These are phyloP conservation scores for Aselliscus stoliczkanus DNA, from an alignment of 2,797 vertebrate species.

Conservation along the genomic window DNA sequence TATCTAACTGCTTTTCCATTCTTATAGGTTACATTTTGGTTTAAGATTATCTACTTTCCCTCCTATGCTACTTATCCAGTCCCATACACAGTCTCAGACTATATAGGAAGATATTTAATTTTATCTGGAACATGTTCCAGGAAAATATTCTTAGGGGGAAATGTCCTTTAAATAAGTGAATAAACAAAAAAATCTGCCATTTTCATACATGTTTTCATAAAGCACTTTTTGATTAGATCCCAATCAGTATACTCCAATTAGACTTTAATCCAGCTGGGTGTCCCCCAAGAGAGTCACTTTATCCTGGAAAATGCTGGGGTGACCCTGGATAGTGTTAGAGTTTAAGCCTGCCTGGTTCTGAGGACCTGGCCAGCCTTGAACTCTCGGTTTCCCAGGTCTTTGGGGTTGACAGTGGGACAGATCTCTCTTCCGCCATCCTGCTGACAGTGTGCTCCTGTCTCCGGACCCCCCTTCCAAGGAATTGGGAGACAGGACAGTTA, in stretches of 20 bases:
- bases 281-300: background rate
- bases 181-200: background rate
- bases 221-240: background rate
- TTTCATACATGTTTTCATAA: background rate
- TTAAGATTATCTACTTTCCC: background rate
- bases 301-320: background rate
- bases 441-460: background rate
- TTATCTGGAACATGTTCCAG: background rate
- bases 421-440: background rate
- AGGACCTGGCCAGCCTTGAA: background rate
- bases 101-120: slow-evolving; percentile 4
- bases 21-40: slow-evolving; percentile 6
- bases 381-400: background rate
- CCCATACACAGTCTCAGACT: background rate
- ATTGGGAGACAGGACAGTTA: background rate
- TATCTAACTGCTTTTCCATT: background rate
- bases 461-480: background rate
- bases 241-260: background rate
- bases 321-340: background rate
- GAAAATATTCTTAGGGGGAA: slow-evolving; percentile 22
- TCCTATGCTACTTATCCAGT: background rate
- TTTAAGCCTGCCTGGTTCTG: background rate
- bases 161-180: background rate
- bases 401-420: background rate
- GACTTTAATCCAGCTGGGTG: background rate